These are phyloP conservation scores for Lanius collurio DNA, from an alignment of 2,113 vertebrate species.

Conservation along the genomic window DNA sequence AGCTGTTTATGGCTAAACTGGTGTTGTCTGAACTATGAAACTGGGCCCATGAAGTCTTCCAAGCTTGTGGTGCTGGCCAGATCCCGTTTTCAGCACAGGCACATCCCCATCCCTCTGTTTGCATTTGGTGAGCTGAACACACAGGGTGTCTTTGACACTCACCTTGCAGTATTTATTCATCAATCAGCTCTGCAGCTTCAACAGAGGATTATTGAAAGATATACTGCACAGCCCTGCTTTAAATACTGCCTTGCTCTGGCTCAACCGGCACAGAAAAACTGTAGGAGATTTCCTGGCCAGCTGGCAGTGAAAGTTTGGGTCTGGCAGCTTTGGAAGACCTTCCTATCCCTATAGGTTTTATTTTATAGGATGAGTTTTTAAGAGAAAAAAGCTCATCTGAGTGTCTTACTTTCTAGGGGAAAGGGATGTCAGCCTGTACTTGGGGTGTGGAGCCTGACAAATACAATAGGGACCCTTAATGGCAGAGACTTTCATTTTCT, in stretches of 20 bases:
- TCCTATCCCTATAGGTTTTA: not conserved
- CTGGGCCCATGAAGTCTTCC: not conserved
- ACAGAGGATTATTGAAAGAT: not conserved
- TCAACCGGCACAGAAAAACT: not conserved
- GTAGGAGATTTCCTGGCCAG: not conserved
- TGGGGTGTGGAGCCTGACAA: not conserved
- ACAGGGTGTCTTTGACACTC: not conserved
- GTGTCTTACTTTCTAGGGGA: not conserved
- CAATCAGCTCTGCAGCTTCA: not conserved
- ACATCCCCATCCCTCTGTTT: not conserved
- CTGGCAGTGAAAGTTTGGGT: not conserved
- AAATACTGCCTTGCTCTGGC: not conserved
- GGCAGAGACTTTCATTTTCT: not conserved
- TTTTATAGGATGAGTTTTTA: not conserved
- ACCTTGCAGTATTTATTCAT: not conserved
- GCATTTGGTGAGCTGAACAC: not conserved
- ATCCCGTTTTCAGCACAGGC: not conserved
- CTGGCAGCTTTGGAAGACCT: not conserved
- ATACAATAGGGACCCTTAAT: not conserved
- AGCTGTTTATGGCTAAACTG: not conserved
- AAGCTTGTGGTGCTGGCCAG: not conserved
- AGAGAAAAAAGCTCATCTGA: not conserved
- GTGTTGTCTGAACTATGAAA: not conserved
- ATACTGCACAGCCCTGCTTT: not conserved
- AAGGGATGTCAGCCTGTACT: not conserved